A percentile compares a stretch with the other conserved stretches of the same genome.
Conservation (phyloP, 2,113 vertebrate species). For the Cottus gobio region DNA sequence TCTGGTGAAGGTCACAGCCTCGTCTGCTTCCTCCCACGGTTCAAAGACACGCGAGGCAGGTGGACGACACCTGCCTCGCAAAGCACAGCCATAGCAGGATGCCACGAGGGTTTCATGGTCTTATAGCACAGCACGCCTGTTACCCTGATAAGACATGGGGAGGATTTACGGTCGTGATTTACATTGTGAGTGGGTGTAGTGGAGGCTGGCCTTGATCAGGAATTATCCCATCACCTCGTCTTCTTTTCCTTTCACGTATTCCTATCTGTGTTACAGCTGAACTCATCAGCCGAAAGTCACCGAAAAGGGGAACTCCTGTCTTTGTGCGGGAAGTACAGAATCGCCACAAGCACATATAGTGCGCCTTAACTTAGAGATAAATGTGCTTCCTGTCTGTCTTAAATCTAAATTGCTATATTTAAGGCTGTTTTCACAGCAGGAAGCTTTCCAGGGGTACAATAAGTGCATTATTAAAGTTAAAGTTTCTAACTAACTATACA, state of each 20-base stretch:
- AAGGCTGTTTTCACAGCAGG: background rate
- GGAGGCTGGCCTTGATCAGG: background rate
- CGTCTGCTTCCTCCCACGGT: background rate
- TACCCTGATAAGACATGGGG: background rate
- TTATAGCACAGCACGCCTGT: background rate
- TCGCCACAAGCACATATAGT: background rate
- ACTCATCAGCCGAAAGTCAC: background rate
- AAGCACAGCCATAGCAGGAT: background rate
- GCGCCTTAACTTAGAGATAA: background rate
- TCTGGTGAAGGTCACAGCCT: slow-evolving; percentile 14
- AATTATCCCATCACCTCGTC: background rate
- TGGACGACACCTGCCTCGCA: background rate
- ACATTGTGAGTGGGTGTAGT: background rate
- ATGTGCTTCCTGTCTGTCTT: background rate
- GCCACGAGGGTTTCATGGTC: background rate
- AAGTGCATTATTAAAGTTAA: no score
- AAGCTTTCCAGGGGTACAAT: background rate
- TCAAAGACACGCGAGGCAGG: slow-evolving; percentile 9
- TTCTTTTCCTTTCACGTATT: background rate
- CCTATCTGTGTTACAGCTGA: background rate
- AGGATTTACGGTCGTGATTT: background rate
- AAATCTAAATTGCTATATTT: background rate
- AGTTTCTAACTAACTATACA: background rate
- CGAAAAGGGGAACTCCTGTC: background rate
- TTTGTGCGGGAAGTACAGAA: background rate